Evolutionary conservation across 1,140 invertebrate species (phyloP).

Genomic region (Magallana angulata): DNA sequence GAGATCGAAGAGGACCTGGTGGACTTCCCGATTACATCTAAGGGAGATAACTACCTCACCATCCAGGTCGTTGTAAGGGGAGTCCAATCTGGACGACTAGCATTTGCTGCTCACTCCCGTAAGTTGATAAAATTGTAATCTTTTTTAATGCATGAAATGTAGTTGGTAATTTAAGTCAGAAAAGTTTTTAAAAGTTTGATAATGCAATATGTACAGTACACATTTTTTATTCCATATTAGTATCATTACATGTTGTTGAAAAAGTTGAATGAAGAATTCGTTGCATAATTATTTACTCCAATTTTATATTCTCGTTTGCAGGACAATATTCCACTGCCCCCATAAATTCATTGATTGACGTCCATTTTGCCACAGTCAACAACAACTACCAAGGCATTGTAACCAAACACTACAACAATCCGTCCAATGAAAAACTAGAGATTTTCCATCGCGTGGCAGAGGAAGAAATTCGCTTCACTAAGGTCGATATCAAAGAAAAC

Average conservation of each 20-base stretch:
- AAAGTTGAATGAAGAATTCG: not conserved
- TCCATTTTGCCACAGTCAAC: constrained; percentile 82
- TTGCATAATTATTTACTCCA: not conserved
- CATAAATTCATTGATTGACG: constrained; percentile 63
- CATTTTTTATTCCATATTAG: no score
- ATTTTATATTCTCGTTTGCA: constrained; percentile 39
- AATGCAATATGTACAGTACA: no score
- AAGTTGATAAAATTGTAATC: constrained; percentile 52
- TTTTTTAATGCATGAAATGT: not conserved
- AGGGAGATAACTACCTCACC: constrained; percentile 62
- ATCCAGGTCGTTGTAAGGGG: constrained; percentile 69
- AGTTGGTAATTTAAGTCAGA: no score
- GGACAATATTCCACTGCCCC: constrained; percentile 41
- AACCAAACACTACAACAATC: constrained; percentile 91
- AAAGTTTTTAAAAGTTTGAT: no score
- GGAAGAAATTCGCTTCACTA: constrained; percentile 71
- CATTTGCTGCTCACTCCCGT: constrained; percentile 75
- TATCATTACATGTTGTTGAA: not conserved
- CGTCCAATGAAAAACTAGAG: constrained; percentile 76
- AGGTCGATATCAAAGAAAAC: constrained; percentile 67
- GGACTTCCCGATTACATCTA: constrained; percentile 76
- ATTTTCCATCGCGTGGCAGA: constrained; percentile 73
- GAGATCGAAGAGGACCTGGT: constrained; percentile 76
- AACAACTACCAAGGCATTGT: constrained; percentile 90
- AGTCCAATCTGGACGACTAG: constrained; percentile 72